Base-by-base conservation (phyloP, 2,113 vertebrate genomes). In the Rallus limicola region DNA sequence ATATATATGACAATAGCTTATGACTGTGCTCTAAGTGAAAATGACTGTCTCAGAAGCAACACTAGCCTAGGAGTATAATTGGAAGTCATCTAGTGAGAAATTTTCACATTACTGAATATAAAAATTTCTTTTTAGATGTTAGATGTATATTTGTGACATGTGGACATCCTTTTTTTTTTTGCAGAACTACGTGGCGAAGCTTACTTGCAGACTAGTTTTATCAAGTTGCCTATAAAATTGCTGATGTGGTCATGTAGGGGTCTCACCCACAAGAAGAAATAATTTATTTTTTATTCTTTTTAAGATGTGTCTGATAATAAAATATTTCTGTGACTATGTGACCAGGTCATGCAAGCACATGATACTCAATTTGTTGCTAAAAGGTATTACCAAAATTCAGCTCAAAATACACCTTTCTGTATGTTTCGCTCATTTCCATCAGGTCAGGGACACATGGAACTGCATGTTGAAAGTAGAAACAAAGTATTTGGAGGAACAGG, bases 211-310 rank as follows among this genome's bases (percentile, higher is more conserved):
- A 42, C 10, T 42, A 46, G 3, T 75, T 82, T 76, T 42, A 53
- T 34, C 25, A 50, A 74, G 19, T 38, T 74, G 7, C 11, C 46
- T 11, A 13, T 28, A 68, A 71, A 93, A 79, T 34, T 68, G 2
- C 10, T 0, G 0, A 11, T 63, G 20, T 68, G 31, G 5, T 11
- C 1, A 0, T 18, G 16, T 60, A 67, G 13, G 33, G 16, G 2
- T 64, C 25, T 64, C 11, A 52, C 11, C 1, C 11, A 56, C 19
- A 79, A 74, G 13, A 78, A 71, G 2, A 68, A 69, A 56, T 46
- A 40, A 52, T 26, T 71, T 71, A 4, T 1, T 56, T 64, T 85
- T 60, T 42, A 15, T 48, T 64, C 6, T 76, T 83, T 84, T 70
- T 50, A 74, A 55, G 10, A 72, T 5, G 8, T 60, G 2, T 74